These are phyloP conservation scores for Rhinophrynus dorsalis DNA, from an alignment of 2,797 vertebrate genomes.

Conservation along the genomic window DNA sequence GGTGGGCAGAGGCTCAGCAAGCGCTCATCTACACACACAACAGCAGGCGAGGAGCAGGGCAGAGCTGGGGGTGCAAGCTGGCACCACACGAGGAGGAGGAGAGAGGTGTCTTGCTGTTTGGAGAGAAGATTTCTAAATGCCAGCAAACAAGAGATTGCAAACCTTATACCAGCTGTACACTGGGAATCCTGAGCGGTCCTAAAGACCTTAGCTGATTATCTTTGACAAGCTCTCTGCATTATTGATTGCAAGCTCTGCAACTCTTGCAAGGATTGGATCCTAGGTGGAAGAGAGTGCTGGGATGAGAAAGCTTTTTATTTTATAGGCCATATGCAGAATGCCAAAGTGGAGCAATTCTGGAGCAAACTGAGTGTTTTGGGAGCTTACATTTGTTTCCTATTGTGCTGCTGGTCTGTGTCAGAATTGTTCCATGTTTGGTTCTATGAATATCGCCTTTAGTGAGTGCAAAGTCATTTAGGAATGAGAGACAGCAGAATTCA, in stretches of 20 bases:
- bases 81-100: slow-evolving; percentile 49
- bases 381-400: no score
- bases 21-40: slow-evolving; percentile 27
- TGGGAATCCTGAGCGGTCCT: slow-evolving; percentile 83
- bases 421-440: no score
- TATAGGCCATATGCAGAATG: no score
- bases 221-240: slow-evolving; percentile 45
- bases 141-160: slow-evolving; percentile 71
- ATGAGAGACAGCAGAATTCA: neutral
- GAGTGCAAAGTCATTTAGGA: slow-evolving; percentile 1
- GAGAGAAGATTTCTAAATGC: slow-evolving; percentile 74
- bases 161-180: slow-evolving; percentile 66
- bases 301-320: neutral
- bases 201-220: slow-evolving; percentile 62
- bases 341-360: no score
- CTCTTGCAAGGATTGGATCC: slow-evolving; percentile 27
- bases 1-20: slow-evolving; percentile 29
- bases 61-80: slow-evolving; percentile 52
- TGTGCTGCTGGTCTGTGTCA: no score
- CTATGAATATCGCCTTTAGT: no score
- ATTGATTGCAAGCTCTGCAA: slow-evolving; percentile 34
- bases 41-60: slow-evolving; percentile 11
- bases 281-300: neutral
- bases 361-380: no score
- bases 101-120: slow-evolving; percentile 62